phyloP scores from a whole-genome alignment of 2,797 vertebrate genomes.

The Phalloptychus januarius region DNA sequence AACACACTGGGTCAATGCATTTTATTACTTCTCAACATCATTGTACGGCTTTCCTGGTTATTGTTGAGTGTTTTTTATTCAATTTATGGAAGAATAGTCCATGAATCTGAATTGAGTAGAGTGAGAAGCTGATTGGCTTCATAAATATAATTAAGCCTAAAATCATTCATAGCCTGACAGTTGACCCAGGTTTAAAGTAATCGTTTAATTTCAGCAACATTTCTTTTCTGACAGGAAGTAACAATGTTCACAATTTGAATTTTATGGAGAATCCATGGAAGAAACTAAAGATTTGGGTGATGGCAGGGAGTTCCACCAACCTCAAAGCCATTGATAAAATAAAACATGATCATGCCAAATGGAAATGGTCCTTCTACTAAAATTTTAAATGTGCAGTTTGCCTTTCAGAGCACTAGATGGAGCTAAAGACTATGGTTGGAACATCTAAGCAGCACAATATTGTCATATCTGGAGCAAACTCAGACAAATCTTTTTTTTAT shows the following conservation, averaged over 20 bases:
- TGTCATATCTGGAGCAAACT: not conserved
- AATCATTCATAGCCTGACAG: not conserved
- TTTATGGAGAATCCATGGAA: not conserved
- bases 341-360: not conserved
- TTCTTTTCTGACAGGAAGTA: not conserved
- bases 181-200: not conserved
- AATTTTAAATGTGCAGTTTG: not conserved
- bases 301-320: not conserved
- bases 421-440: accelerated
- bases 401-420: constrained; percentile 13
- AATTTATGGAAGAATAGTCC: not conserved
- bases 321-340: not conserved
- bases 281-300: not conserved
- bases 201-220: not conserved
- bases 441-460: not conserved
- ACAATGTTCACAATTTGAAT: not conserved
- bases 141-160: not conserved
- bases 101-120: not conserved
- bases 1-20: not conserved
- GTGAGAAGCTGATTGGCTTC: not conserved
- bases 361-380: not conserved
- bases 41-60: not conserved
- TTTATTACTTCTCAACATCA: not conserved
- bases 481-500: not conserved
- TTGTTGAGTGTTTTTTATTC: not conserved